phyloP scores from a whole-genome alignment of 2,888 invertebrate genomes.

The Shargacucullia verbasci region DNA sequence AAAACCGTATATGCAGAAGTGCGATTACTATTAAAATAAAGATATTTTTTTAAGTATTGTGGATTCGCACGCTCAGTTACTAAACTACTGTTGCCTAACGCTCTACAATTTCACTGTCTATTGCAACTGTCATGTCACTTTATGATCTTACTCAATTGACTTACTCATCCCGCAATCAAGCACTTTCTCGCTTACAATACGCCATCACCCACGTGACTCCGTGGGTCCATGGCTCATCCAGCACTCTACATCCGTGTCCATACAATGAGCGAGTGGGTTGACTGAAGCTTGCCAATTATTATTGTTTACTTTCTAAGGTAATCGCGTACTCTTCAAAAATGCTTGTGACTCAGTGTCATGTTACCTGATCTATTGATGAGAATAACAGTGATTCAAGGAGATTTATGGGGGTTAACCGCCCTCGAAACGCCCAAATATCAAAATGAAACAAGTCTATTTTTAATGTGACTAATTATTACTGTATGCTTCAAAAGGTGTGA shows the following conservation, averaged over 20 bases:
- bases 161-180: constrained; percentile 48
- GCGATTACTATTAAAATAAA: too few relatives aligned
- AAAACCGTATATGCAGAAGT: too few relatives aligned
- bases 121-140: constrained; percentile 28
- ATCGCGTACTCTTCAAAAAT: constrained; percentile 68
- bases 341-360: constrained; percentile 63
- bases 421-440: constrained; percentile 1
- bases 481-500: constrained; percentile 3
- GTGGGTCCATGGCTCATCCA: constrained; percentile 65
- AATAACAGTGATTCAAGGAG: constrained; percentile 32
- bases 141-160: constrained; percentile 50
- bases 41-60: too few relatives aligned
- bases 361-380: constrained; percentile 11
- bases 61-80: not conserved
- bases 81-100: constrained; percentile 17
- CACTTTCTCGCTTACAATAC: constrained; percentile 62
- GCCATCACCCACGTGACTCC: constrained; percentile 67
- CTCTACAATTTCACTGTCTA: constrained; percentile 30
- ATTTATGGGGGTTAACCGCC: constrained; percentile 7
- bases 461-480: constrained; percentile 18
- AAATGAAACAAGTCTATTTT: constrained; percentile 17
- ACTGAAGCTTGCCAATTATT: constrained; percentile 76
- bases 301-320: constrained; percentile 83
- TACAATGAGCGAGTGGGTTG: constrained; percentile 77
- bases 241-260: constrained; percentile 72